Conservation (phyloP, 1,140 invertebrate genomes). For the Aphaenogaster floridana region DNA sequence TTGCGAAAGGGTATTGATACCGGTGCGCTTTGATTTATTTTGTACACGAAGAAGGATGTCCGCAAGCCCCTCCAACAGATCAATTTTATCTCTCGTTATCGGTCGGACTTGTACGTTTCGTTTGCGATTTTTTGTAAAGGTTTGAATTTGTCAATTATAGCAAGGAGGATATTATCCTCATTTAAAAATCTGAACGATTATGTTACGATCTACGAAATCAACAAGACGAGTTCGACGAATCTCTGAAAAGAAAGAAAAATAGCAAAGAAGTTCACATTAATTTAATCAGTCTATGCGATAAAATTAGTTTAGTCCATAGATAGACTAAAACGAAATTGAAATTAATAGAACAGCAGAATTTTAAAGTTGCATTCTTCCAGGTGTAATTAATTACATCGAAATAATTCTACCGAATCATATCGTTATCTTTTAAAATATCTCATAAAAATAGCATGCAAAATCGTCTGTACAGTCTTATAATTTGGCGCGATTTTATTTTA, state of each 20-base stretch:
- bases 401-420: too few species aligned
- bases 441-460: neutral
- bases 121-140: neutral
- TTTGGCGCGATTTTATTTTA: neutral
- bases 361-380: neutral
- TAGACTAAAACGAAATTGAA: neutral
- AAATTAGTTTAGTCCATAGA: neutral
- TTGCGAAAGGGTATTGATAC: slow-evolving; percentile 78
- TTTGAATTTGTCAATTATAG: neutral
- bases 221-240: neutral
- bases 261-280: neutral
- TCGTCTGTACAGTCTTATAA: neutral
- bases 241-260: neutral
- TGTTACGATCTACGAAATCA: neutral
- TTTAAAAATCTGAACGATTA: neutral
- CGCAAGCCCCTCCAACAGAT: neutral
- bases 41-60: slow-evolving; percentile 38
- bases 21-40: slow-evolving; percentile 79
- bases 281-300: neutral
- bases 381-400: neutral
- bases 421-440: neutral
- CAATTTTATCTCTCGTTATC: neutral
- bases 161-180: neutral
- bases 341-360: neutral
- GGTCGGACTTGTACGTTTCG: neutral